These are phyloP conservation scores for Acanthornis magna DNA, from an alignment of 2,797 vertebrate genomes.

Conservation along the genomic window DNA sequence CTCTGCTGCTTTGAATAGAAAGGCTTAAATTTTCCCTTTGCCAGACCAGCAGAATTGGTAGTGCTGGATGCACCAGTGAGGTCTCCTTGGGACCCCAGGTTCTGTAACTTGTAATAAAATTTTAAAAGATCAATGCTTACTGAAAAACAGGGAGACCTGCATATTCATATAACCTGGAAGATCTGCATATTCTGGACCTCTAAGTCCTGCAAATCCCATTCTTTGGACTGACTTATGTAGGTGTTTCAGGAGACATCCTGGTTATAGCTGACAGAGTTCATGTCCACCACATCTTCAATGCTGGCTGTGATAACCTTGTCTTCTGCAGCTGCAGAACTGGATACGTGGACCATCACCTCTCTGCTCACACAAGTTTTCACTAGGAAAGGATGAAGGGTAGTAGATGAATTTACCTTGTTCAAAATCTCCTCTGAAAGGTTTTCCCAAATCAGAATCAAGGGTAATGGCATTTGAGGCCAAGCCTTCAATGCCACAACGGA, in stretches of 20 bases:
- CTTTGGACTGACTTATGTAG: neutral
- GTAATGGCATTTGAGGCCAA: neutral
- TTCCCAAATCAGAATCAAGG: neutral
- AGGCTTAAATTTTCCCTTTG: neutral
- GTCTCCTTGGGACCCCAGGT: neutral
- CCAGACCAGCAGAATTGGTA: neutral
- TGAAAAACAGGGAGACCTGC: neutral
- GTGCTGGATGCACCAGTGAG: neutral
- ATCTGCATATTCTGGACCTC: neutral
- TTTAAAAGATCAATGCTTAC: neutral
- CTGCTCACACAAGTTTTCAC: neutral
- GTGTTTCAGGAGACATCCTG: neutral
- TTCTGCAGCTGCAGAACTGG: neutral
- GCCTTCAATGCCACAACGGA: neutral
- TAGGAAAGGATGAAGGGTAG: neutral
- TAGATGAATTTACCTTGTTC: neutral
- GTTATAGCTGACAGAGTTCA: neutral
- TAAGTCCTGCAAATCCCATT: neutral
- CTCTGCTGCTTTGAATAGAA: neutral
- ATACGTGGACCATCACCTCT: neutral
- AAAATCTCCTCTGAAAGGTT: neutral
- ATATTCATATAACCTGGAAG: too few relatives aligned
- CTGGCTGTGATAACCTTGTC: neutral
- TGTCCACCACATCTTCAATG: fast-evolving
- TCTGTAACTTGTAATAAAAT: neutral